phyloP scores from a whole-genome alignment of 2,113 vertebrate genomes.

The Emberiza fucata region DNA sequence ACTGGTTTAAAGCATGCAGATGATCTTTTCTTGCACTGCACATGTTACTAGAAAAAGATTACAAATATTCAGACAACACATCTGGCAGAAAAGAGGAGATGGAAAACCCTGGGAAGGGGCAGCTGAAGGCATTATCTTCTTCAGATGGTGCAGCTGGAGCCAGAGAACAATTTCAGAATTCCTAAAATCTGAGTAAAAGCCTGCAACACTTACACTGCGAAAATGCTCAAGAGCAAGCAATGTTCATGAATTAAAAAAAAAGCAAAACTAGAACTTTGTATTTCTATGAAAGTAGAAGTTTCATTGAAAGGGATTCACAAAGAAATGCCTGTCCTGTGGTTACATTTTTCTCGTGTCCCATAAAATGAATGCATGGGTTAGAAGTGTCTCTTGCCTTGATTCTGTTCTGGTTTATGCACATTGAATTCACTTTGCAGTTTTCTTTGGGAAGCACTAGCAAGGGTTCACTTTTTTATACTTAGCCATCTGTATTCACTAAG shows the following conservation, averaged over 20 bases:
- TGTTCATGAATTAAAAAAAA: neutral
- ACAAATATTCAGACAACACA: neutral
- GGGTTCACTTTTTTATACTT: slow-evolving; percentile 7
- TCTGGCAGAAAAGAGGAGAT: neutral
- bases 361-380: neutral
- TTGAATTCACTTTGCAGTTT: neutral
- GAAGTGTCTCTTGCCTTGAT: neutral
- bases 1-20: neutral
- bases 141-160: neutral
- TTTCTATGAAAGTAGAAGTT: neutral
- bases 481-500: slow-evolving; percentile 45
- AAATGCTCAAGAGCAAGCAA: neutral
- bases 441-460: slow-evolving; percentile 16
- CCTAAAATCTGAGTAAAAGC: neutral
- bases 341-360: neutral
- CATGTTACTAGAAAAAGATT: neutral
- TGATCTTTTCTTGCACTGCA: neutral
- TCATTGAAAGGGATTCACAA: neutral
- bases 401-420: neutral
- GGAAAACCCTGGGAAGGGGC: neutral
- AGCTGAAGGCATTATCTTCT: neutral
- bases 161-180: neutral
- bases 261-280: neutral
- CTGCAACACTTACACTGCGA: neutral
- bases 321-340: neutral